Evolutionary conservation across 2,888 invertebrate species (phyloP), one percentile per base, ranked within the genome.

Genomic region (Auanema freiburgensis): DNA sequence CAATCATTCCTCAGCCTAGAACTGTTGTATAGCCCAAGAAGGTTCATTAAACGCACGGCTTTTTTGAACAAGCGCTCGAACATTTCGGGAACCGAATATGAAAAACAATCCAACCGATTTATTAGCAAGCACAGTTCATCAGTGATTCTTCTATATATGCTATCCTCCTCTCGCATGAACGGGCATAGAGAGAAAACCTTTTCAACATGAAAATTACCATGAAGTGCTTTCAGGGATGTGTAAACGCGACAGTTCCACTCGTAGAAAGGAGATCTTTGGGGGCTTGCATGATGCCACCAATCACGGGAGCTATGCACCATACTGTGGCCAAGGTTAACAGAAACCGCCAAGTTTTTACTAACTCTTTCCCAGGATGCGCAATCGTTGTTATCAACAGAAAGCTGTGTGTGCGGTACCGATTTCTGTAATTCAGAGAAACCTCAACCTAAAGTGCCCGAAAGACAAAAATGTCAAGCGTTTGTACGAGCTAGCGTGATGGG

Each of bases 301-400:
- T 80, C 43, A 80, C 81, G 12, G 82, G 82, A 46, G 80, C 81
- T 18, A 80, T 82, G 80, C 81, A 81, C 59, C 81, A 81, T 59
- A 70, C 69, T 18, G 71, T 82, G 12, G 79, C 78, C 0, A 78
- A 78, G 62, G 64, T 69, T 40, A 0, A 12, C 12, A 14, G 1
- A 16, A 41, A 52, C n/a, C 21, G 16, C 25, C 23, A n/a, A 50
- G 10, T 24, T 25, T 12, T 10, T 25, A 33, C n/a, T 16, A 11
- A 55, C 16, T 3, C 33, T 11, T 18, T 57, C 66, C 40, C 46
- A 69, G 57, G 64, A 66, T 14, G 76, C 79, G 0, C 72, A 74
- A 16, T 77, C 78, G 21, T 63, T 81, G 12, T 61, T 81, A 23
- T 55, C 46, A 12, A 83, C 79, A 11, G 82, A 82, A 57, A 74